Evolutionary conservation across 2,888 invertebrate genomes (phyloP).

Genomic region (Thymelicus acteon): DNA sequence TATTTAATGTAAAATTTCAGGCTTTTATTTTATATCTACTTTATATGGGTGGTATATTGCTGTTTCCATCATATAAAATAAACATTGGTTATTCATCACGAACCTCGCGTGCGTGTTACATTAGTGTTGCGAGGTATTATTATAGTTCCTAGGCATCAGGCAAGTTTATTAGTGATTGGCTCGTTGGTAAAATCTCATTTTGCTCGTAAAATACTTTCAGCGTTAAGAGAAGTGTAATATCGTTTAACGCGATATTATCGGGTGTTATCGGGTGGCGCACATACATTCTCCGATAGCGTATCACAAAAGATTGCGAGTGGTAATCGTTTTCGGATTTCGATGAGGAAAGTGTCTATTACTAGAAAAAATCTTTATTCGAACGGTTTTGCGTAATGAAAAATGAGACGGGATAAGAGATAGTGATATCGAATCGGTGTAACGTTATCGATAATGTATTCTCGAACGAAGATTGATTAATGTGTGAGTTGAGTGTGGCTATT

Average conservation of each 20-base stretch:
- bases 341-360: neutral
- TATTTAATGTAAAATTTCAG: too few species aligned
- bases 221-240: neutral
- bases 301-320: slow-evolving; percentile 20
- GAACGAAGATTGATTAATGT: neutral
- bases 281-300: slow-evolving; percentile 10
- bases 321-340: slow-evolving; percentile 13
- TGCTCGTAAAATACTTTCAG: slow-evolving; percentile 9
- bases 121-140: neutral
- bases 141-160: neutral
- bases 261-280: slow-evolving; percentile 7
- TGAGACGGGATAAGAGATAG: neutral
- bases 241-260: slow-evolving; percentile 12
- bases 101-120: too few species aligned
- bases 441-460: neutral
- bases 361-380: slow-evolving; percentile 2
- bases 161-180: slow-evolving; percentile 2
- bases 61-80: too few species aligned
- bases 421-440: neutral
- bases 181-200: slow-evolving; percentile 8
- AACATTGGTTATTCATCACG: too few species aligned
- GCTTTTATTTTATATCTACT: too few species aligned
- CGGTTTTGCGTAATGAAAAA: neutral
- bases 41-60: too few species aligned
- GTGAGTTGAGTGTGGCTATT: neutral